Evolutionary conservation across 2,113 vertebrate genomes (phyloP).

Genomic region (Paedocypris sp.): DNA sequence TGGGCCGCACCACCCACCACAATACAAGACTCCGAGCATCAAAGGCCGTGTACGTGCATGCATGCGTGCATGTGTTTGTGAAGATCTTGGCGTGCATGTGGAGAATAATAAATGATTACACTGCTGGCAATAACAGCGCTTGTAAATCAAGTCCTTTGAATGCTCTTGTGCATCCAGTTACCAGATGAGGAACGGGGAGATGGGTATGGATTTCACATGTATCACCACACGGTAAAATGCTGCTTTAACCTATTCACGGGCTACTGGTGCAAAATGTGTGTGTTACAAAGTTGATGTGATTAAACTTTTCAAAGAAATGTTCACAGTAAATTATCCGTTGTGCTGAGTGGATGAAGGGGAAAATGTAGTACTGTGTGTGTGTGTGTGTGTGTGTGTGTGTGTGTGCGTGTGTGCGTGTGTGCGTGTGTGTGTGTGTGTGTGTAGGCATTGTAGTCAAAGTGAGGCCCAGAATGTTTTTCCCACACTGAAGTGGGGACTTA

Average conservation of each 20-base stretch:
- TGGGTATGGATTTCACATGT: conserved; percentile 28
- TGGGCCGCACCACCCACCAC: conserved; percentile 10
- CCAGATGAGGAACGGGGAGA: conserved; percentile 39
- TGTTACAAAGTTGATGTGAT: too few relatives aligned
- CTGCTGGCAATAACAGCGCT: conserved; percentile 25
- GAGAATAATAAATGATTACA: conserved; percentile 44
- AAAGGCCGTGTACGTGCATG: conserved; percentile 8
- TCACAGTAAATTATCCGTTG: too few relatives aligned
- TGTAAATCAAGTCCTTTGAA: conserved; percentile 40
- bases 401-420: too few relatives aligned
- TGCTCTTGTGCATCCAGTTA: conserved; percentile 34
- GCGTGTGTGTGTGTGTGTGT: neutral
- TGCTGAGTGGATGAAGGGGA: too few relatives aligned
- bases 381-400: too few relatives aligned
- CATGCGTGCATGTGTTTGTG: conserved; percentile 30
- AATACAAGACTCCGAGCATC: conserved; percentile 30
- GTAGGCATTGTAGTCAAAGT: conserved; percentile 7
- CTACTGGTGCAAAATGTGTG: conserved; percentile 4
- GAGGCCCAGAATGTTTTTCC: too few relatives aligned
- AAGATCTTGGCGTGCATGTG: conserved; percentile 35
- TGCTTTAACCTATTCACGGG: conserved; percentile 26
- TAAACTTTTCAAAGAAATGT: too few relatives aligned
- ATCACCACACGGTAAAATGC: conserved; percentile 23
- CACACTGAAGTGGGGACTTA: too few relatives aligned
- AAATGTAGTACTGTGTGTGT: too few relatives aligned